Evolutionary conservation across 2,797 vertebrate species (phyloP).

Genomic region (Streptopelia turtur): DNA sequence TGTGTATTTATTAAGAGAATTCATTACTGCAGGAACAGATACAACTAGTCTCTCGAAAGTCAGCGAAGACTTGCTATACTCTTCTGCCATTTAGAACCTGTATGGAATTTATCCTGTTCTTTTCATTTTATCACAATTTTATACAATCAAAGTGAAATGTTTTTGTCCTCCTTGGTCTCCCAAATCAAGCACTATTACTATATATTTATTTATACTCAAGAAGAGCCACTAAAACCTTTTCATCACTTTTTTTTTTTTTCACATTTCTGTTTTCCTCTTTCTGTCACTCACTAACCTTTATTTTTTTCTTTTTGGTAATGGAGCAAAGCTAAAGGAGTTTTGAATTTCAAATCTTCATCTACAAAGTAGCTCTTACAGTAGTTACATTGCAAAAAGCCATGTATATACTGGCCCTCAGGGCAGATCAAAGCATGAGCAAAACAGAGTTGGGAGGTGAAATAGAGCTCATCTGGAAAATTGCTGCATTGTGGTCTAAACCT

Average conservation of each 20-base stretch:
- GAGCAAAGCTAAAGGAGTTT: not conserved
- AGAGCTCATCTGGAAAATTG: not conserved
- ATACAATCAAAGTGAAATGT: rapidly evolving
- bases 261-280: not conserved
- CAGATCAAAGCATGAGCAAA: not conserved
- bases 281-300: not conserved
- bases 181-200: not conserved
- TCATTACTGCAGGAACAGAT: not conserved
- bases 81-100: not conserved
- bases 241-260: too few relatives aligned
- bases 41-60: not conserved
- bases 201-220: not conserved
- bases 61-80: not conserved
- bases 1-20: not conserved
- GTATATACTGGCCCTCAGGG: not conserved
- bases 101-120: not conserved
- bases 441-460: not conserved
- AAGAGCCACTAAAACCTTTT: not conserved
- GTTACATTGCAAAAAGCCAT: not conserved
- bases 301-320: not conserved
- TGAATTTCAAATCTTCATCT: not conserved
- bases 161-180: not conserved
- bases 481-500: not conserved
- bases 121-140: not conserved
- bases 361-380: not conserved